Percentiles rank a stretch among this genome's conserved stretches.
Evolutionary conservation across 1,140 invertebrate genomes (phyloP).

Genomic region (Nephotettix cincticeps): DNA sequence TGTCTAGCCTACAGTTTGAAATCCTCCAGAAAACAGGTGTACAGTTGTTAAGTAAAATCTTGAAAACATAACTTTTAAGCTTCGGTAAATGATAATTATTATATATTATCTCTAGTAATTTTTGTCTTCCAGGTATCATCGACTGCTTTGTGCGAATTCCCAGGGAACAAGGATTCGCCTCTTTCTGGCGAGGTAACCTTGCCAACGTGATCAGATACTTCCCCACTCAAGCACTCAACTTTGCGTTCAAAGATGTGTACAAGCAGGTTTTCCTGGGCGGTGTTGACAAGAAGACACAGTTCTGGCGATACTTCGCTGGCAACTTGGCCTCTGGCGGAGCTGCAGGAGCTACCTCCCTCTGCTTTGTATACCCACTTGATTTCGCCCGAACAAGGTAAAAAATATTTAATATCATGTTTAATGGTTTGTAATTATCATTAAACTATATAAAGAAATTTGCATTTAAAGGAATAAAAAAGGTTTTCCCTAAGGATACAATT

Average conservation of each 20-base stretch:
- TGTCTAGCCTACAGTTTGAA: too few relatives aligned
- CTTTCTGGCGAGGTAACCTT: constrained; percentile 92
- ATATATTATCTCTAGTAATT: too few relatives aligned
- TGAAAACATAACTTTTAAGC: too few relatives aligned
- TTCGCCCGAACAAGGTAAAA: constrained; percentile 85
- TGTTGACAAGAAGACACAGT: constrained; percentile 87
- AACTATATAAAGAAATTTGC: too few relatives aligned
- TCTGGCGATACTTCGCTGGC: constrained; percentile 82
- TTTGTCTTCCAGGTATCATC: constrained; percentile 76
- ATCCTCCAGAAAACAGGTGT: too few relatives aligned
- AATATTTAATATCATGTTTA: not conserved
- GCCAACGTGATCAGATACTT: constrained; percentile 93
- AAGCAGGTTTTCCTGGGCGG: constrained; percentile 81
- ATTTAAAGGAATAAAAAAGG: too few relatives aligned
- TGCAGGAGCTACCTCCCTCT: constrained; percentile 90
- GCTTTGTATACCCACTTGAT: constrained; percentile 95
- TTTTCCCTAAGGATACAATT: too few relatives aligned
- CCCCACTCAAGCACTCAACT: constrained; percentile 94
- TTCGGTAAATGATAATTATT: too few relatives aligned
- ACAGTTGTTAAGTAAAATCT: too few relatives aligned
- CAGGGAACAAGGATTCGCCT: constrained; percentile 79
- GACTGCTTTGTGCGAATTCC: constrained; percentile 86
- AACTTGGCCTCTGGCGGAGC: constrained; percentile 92
- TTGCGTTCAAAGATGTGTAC: constrained; percentile 92
- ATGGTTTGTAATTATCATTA: not conserved